These are phyloP conservation scores for Lycopodina hypogea DNA, from an alignment of 37 sponge, comb jelly and placozoan species.

Conservation along the genomic window DNA sequence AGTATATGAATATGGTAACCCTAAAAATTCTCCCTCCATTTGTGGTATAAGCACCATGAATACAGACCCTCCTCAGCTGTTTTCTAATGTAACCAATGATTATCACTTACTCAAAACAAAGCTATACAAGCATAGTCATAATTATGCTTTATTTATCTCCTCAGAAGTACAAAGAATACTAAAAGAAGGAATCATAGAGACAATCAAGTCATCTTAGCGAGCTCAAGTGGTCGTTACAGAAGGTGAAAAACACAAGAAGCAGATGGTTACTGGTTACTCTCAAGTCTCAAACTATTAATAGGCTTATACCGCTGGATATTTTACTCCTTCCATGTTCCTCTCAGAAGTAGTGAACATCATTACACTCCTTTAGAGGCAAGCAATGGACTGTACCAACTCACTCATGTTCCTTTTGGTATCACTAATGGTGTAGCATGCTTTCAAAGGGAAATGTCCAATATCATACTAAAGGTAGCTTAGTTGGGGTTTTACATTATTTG, in stretches of 20 bases:
- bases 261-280: slow-evolving; percentile 16
- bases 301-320: too few species aligned
- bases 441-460: too few species aligned
- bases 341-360: too few species aligned
- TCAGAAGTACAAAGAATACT: slow-evolving; percentile 6
- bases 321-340: too few species aligned
- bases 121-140: neutral
- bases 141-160: neutral
- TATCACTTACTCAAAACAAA: neutral
- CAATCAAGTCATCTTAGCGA: neutral
- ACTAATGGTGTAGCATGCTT: too few species aligned
- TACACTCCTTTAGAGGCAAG: too few species aligned
- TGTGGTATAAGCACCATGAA: slow-evolving; percentile 5
- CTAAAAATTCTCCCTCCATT: neutral
- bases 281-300: neutral
- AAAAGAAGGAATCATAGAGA: slow-evolving; percentile 4
- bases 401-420: too few species aligned
- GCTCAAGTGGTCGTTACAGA: too few species aligned
- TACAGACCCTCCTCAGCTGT: neutral
- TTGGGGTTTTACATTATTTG: too few species aligned
- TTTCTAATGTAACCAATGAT: neutral
- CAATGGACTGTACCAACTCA: too few species aligned
- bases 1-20: neutral
- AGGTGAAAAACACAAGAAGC: too few species aligned
- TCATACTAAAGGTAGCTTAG: too few species aligned